phyloP scores from a whole-genome alignment of 2,113 vertebrate species.

The Aphyosemion australe region DNA sequence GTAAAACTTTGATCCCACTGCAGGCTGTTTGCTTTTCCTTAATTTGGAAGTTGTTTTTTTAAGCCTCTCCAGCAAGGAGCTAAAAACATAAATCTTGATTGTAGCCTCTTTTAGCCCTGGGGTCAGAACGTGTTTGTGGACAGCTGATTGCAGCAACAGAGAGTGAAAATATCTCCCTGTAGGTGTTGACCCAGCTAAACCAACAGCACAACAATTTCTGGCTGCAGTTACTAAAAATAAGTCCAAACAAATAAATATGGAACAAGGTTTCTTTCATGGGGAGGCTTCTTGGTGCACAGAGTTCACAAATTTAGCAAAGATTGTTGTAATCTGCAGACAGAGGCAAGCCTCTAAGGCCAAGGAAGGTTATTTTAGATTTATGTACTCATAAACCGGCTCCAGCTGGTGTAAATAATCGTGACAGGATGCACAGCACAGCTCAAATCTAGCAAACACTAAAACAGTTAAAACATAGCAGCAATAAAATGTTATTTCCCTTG shows the following conservation, averaged over 20 bases:
- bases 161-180: conserved; percentile 58
- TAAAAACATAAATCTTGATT: neutral
- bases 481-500: no score
- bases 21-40: no score
- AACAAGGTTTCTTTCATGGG: conserved; percentile 60
- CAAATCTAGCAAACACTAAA: no score
- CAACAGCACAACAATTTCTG: conserved; percentile 57
- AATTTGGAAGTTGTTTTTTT: no score
- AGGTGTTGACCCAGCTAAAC: conserved; percentile 56
- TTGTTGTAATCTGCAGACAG: conserved; percentile 30
- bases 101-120: conserved; percentile 12
- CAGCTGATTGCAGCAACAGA: conserved; percentile 38
- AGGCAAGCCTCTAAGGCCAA: conserved; percentile 11
- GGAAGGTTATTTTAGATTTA: neutral
- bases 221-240: conserved; percentile 68
- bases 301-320: conserved; percentile 62
- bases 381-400: neutral
- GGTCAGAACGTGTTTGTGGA: conserved; percentile 49
- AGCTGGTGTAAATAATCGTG: neutral
- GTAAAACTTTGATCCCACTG: no score
- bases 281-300: conserved; percentile 45
- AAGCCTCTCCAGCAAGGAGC: no score
- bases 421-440: no score
- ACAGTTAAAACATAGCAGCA: no score
- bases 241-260: conserved; percentile 70